Conservation (phyloP, 2,797 vertebrate species). For the Catamblyrhynchus diadema region DNA sequence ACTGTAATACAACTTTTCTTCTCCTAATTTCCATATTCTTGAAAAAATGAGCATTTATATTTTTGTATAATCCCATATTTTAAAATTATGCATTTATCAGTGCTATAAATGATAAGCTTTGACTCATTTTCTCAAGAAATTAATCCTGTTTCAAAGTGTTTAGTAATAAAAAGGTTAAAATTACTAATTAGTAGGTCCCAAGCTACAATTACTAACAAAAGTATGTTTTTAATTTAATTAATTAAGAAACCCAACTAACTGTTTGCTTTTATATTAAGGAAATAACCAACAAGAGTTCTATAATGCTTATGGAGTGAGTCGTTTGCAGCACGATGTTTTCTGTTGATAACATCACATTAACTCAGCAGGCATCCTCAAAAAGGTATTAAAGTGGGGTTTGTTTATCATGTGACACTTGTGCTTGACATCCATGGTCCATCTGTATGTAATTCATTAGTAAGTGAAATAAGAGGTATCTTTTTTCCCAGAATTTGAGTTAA, state of each 20-base stretch:
- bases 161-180: not conserved
- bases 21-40: not conserved
- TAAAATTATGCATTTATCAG: not conserved
- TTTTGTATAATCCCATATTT: not conserved
- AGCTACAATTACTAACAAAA: conserved; percentile 6
- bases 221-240: not conserved
- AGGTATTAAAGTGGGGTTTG: conserved; percentile 59
- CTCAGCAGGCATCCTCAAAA: conserved; percentile 61
- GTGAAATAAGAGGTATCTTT: not conserved
- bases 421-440: not conserved
- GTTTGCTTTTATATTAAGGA: conserved; percentile 74
- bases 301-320: conserved; percentile 69
- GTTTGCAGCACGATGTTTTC: conserved; percentile 73
- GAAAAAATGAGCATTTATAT: not conserved
- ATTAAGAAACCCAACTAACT: conserved; percentile 60
- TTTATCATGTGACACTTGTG: not conserved
- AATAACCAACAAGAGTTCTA: conserved; percentile 75
- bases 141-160: not conserved
- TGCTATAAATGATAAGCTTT: not conserved
- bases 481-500: not conserved
- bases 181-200: not conserved
- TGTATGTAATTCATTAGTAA: not conserved
- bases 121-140: not conserved
- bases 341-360: conserved; percentile 71
- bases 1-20: not conserved